These are phyloP conservation scores for Ridgeia piscesae DNA, from an alignment of 1,140 invertebrate genomes.

Conservation along the genomic window DNA sequence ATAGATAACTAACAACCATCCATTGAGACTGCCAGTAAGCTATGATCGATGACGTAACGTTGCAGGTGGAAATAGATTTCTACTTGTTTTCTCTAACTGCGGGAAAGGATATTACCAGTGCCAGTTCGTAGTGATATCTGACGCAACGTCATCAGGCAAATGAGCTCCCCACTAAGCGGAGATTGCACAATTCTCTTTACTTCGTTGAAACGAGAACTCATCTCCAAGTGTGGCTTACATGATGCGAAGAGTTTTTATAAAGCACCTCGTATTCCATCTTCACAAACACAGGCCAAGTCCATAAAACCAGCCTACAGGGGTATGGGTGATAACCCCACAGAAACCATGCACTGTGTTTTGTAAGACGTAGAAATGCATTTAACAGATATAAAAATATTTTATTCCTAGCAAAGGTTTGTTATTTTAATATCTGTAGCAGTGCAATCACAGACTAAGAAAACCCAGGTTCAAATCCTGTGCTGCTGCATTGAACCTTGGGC, in stretches of 20 bases:
- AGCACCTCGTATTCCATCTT: background rate
- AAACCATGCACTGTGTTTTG: too few relatives aligned
- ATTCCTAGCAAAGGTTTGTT: too few relatives aligned
- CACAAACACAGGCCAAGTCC: background rate
- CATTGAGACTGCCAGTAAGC: background rate
- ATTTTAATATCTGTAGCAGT: too few relatives aligned
- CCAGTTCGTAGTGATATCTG: background rate
- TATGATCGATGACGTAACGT: background rate
- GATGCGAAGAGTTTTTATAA: background rate
- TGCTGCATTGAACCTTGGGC: too few relatives aligned
- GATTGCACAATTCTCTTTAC: background rate
- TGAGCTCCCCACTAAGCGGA: background rate
- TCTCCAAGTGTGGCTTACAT: background rate
- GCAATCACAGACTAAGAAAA: too few relatives aligned
- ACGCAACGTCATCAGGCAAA: background rate
- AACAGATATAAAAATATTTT: too few relatives aligned
- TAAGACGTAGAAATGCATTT: too few relatives aligned
- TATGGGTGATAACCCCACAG: background rate
- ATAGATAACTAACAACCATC: background rate
- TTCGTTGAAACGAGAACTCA: background rate
- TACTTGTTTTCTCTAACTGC: background rate
- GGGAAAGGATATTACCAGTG: background rate
- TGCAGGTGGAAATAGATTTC: background rate
- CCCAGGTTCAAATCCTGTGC: too few relatives aligned
- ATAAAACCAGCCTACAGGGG: background rate